A percentile compares a stretch with the other conserved stretches of the same genome.
Conservation (phyloP, 2,888 invertebrate species). For the Trachelus stipa region DNA sequence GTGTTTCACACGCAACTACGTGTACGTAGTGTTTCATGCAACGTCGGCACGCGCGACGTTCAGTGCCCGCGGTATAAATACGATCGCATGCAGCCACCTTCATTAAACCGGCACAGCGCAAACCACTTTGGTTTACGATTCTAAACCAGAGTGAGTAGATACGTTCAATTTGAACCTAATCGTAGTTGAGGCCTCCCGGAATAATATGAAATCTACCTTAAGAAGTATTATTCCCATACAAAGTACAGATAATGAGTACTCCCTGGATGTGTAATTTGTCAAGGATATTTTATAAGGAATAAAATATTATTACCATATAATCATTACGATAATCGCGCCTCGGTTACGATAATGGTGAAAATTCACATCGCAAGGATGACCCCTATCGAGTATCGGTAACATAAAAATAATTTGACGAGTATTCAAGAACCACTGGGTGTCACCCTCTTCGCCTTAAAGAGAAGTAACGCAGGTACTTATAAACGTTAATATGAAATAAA, state of each 20-base stretch:
- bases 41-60: conserved; percentile 44
- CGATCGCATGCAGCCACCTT: conserved; percentile 46
- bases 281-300: not conserved
- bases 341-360: not conserved
- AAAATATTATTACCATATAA: not conserved
- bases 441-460: not conserved
- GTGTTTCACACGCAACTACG: conserved; percentile 38
- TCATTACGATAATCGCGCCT: not conserved
- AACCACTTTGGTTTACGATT: conserved; percentile 42
- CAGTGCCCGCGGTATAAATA: conserved; percentile 45
- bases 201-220: not conserved
- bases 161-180: conserved; percentile 35
- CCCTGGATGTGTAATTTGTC: not conserved
- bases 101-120: conserved; percentile 40
- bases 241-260: not conserved
- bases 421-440: not conserved
- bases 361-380: not conserved
- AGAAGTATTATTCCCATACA: not conserved
- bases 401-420: not conserved
- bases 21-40: conserved; percentile 7
- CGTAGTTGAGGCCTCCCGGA: conserved; percentile 30
- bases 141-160: conserved; percentile 36
- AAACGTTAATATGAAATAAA: conserved; percentile 20
- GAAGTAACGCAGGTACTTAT: conserved; percentile 4
- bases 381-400: not conserved